phyloP scores from a whole-genome alignment of 2,113 vertebrate genomes.

The Phyllopteryx taeniolatus region DNA sequence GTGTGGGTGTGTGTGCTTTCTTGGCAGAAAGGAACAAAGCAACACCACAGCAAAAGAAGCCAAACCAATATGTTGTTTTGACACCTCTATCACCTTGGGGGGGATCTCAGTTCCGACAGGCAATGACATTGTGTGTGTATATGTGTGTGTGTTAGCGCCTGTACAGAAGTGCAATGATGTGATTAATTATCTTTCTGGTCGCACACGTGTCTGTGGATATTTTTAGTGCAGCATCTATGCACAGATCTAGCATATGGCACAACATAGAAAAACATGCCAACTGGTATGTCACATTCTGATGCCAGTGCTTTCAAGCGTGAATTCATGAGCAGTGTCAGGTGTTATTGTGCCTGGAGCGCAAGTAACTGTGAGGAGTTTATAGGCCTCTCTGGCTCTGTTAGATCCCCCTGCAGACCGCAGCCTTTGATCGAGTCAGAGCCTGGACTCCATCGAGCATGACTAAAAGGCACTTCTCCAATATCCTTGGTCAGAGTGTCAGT shows the following conservation, averaged over 20 bases:
- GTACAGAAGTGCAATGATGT: slow-evolving; percentile 16
- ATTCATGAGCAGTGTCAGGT: slow-evolving; percentile 38
- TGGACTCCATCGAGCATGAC: slow-evolving; percentile 46
- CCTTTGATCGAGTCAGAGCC: slow-evolving; percentile 35
- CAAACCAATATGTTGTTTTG: slow-evolving; percentile 72
- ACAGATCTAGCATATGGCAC: slow-evolving; percentile 9
- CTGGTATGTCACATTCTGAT: slow-evolving; percentile 11
- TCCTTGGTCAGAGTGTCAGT: slow-evolving; percentile 45
- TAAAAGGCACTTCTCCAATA: slow-evolving; percentile 52
- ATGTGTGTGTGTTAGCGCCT: slow-evolving; percentile 14
- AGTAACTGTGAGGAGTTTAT: slow-evolving; percentile 49
- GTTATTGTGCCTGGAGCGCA: slow-evolving; percentile 42
- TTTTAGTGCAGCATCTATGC: slow-evolving; percentile 16
- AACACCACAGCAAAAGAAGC: slow-evolving; percentile 52
- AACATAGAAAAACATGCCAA: background rate
- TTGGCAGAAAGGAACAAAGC: slow-evolving; percentile 58
- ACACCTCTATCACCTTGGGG: slow-evolving; percentile 61
- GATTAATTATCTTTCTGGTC: slow-evolving; percentile 44
- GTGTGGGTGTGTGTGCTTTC: slow-evolving; percentile 12
- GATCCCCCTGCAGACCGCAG: slow-evolving; percentile 36
- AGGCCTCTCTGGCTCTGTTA: slow-evolving; percentile 35
- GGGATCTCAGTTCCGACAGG: slow-evolving; percentile 41
- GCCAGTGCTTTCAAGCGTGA: slow-evolving; percentile 14
- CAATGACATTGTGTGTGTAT: slow-evolving; percentile 20
- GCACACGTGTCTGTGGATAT: slow-evolving; percentile 28